A percentile compares a stretch with the other conserved stretches of the same genome.
These are phyloP conservation scores for Pteronura brasiliensis DNA, from an alignment of 2,113 vertebrate species.

Conservation along the genomic window DNA sequence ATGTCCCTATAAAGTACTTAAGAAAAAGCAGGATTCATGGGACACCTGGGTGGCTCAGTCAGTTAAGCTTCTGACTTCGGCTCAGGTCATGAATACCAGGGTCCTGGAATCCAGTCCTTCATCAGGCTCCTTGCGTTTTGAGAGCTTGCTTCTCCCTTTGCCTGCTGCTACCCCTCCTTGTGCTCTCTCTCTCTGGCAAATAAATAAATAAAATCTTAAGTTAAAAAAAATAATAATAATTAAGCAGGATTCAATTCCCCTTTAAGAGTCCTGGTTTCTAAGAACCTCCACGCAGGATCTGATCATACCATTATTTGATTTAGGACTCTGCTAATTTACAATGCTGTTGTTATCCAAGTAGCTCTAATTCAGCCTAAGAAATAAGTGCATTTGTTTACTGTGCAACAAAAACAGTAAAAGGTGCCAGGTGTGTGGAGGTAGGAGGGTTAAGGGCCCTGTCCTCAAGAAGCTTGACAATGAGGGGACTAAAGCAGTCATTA, in stretches of 20 bases:
- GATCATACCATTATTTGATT: not conserved
- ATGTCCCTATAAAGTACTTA: not conserved
- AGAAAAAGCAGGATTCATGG: not conserved
- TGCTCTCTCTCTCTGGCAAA: not conserved
- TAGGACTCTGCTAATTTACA: not conserved
- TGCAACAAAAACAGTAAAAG: rapidly evolving
- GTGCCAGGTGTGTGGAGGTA: rapidly evolving
- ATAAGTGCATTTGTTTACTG: not conserved
- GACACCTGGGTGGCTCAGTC: not conserved
- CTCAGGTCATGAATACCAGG: too few species aligned
- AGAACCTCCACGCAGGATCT: not conserved
- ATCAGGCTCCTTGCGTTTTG: not conserved
- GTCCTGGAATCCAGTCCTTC: not conserved
- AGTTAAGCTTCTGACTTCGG: too few species aligned
- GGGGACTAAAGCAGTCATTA: not conserved
- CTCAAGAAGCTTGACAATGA: not conserved
- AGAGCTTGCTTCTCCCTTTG: not conserved
- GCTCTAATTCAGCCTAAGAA: not conserved
- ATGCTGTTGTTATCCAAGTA: not conserved
- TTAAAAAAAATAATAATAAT: not conserved
- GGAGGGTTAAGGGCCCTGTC: not conserved
- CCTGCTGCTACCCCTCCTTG: not conserved
- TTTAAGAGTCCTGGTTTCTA: not conserved
- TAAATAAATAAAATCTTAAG: not conserved
- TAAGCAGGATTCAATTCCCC: not conserved